phyloP scores from a whole-genome alignment of 2,797 vertebrate species.

The Merluccius polli region DNA sequence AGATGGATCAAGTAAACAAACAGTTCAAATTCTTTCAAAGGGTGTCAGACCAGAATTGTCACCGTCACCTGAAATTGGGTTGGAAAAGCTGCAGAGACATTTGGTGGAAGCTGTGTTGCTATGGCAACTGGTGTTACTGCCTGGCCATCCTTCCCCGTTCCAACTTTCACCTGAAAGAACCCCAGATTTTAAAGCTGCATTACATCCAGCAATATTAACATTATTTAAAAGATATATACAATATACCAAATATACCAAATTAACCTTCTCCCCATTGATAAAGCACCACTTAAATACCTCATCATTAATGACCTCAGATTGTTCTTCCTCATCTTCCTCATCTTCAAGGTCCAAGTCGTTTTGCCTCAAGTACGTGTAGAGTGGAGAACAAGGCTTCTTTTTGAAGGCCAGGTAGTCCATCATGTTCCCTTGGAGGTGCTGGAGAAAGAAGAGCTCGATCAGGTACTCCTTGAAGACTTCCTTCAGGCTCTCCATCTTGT shows the following conservation, averaged over 20 bases:
- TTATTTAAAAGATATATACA: background rate
- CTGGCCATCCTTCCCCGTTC: slow-evolving; percentile 96
- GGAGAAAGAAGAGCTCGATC: slow-evolving; percentile 95
- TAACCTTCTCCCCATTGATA: slow-evolving; percentile 6
- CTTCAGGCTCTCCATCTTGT: slow-evolving; percentile 88
- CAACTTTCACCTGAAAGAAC: slow-evolving; percentile 86
- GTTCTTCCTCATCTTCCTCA: slow-evolving; percentile 94
- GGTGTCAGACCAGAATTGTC: slow-evolving; percentile 18
- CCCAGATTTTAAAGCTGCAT: slow-evolving; percentile 17
- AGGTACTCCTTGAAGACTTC: slow-evolving; percentile 93
- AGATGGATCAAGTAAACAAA: background rate
- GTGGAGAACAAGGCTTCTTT: slow-evolving; percentile 91
- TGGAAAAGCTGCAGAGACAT: slow-evolving; percentile 95
- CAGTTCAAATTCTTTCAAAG: background rate
- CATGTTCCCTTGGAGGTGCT: slow-evolving; percentile 98
- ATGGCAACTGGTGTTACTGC: slow-evolving; percentile 96
- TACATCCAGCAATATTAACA: background rate
- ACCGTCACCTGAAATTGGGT: slow-evolving; percentile 85
- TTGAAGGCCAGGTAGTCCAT: slow-evolving; percentile 98
- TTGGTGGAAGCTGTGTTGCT: slow-evolving; percentile 95
- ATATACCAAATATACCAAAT: background rate
- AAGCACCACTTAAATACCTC: slow-evolving; percentile 79
- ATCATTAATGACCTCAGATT: slow-evolving; percentile 97
- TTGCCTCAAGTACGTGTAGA: slow-evolving; percentile 92
- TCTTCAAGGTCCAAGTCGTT: slow-evolving; percentile 96